Evolutionary conservation across 2,113 vertebrate genomes (phyloP).

Genomic region (Numenius arquata): DNA sequence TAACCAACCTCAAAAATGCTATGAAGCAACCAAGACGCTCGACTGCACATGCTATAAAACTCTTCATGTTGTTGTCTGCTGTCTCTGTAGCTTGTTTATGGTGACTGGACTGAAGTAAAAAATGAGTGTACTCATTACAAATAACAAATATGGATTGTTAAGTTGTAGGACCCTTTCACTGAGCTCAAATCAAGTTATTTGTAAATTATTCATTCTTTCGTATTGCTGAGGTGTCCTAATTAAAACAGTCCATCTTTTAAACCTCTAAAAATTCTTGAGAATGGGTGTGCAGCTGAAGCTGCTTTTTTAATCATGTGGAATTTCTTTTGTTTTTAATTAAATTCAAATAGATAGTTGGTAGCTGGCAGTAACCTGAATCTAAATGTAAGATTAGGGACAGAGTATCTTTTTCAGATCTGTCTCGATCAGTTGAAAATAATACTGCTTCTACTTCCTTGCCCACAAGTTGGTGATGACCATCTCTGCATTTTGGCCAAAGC

Average conservation of each 20-base stretch:
- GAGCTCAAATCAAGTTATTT: neutral
- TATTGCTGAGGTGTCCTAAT: neutral
- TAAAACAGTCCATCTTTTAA: constrained; percentile 7
- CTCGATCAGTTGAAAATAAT: neutral
- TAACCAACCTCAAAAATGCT: neutral
- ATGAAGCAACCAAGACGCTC: neutral
- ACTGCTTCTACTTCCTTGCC: neutral
- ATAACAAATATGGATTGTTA: neutral
- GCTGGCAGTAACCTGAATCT: neutral
- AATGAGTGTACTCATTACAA: neutral
- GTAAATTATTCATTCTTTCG: neutral
- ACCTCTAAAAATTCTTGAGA: neutral
- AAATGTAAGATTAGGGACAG: neutral
- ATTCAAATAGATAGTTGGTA: neutral
- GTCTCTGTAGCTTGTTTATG: neutral
- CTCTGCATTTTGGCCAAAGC: neutral
- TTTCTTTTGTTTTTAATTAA: neutral
- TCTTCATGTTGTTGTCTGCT: neutral
- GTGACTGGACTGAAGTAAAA: neutral
- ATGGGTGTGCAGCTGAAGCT: neutral
- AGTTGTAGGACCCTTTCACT: neutral
- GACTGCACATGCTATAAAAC: neutral
- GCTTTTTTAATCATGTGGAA: neutral
- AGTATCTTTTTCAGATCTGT: neutral
- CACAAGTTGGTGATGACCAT: neutral